phyloP scores from a whole-genome alignment of 2,113 vertebrate species.

The Dipodomys ordii region DNA sequence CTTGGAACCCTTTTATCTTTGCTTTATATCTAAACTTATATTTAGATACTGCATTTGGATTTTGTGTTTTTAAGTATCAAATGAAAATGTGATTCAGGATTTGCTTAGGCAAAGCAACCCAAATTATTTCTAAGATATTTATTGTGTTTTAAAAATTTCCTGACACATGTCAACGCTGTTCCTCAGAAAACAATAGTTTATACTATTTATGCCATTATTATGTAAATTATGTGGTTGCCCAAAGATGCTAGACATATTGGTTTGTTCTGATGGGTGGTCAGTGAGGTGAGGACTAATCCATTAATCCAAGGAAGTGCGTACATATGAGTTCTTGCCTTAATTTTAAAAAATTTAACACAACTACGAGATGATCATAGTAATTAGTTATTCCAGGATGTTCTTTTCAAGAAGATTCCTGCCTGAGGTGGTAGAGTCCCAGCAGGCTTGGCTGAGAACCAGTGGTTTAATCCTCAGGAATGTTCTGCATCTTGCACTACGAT shows the following conservation, averaged over 20 bases:
- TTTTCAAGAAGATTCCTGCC: constrained; percentile 64
- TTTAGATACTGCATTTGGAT: background rate
- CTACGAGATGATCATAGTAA: constrained; percentile 46
- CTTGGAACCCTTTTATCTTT: constrained; percentile 7
- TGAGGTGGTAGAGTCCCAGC: background rate
- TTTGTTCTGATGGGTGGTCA: constrained; percentile 36
- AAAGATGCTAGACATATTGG: constrained; percentile 24
- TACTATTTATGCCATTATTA: constrained; percentile 53
- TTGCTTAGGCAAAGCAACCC: background rate
- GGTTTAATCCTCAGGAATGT: constrained; percentile 51
- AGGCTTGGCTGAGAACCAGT: background rate
- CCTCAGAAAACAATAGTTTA: constrained; percentile 27
- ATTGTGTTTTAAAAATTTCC: constrained; percentile 39
- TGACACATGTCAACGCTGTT: constrained; percentile 2
- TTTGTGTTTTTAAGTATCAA: constrained; percentile 52
- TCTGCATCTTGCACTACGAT: background rate
- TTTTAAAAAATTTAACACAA: constrained; percentile 25
- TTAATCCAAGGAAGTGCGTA: constrained; percentile 43
- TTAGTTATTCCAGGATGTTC: constrained; percentile 59
- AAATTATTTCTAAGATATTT: constrained; percentile 50
- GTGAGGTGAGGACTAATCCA: constrained; percentile 19
- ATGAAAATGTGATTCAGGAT: background rate
- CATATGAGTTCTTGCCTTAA: constrained; percentile 38
- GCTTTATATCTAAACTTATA: background rate
- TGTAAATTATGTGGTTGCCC: constrained; percentile 49